phyloP scores from a whole-genome alignment of 2,113 vertebrate species.

The Leucopsar rothschildi region DNA sequence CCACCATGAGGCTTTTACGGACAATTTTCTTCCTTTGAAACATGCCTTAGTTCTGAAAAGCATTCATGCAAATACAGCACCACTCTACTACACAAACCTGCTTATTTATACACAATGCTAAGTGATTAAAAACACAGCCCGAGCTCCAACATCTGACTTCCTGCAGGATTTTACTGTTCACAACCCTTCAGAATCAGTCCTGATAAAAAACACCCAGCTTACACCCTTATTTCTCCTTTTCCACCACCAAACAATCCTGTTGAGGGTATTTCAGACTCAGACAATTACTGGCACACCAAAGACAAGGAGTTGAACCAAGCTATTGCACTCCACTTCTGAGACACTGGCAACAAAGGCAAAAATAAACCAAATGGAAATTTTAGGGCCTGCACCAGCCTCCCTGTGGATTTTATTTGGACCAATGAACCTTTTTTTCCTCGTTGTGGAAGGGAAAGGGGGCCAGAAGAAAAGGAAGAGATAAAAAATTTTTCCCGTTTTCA shows the following conservation, averaged over 20 bases:
- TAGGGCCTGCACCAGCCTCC: background rate
- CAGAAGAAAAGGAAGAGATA: background rate
- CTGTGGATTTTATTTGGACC: background rate
- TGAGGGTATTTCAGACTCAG: background rate
- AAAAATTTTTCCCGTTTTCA: background rate
- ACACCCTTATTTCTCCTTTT: background rate
- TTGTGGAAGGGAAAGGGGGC: accelerated
- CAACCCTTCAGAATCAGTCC: background rate
- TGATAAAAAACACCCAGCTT: background rate
- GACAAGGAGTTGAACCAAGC: background rate
- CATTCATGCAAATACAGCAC: background rate
- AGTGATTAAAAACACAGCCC: background rate
- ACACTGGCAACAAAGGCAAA: background rate
- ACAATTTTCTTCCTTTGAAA: background rate
- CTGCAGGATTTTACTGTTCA: background rate
- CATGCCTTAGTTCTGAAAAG: background rate
- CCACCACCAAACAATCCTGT: background rate
- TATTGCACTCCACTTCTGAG: background rate
- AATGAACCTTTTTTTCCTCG: background rate
- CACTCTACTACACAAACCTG: background rate
- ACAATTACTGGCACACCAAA: background rate
- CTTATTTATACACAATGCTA: background rate
- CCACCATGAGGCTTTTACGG: background rate
- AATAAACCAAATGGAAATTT: background rate
- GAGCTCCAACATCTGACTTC: background rate